phyloP scores from a whole-genome alignment of 1,140 invertebrate genomes.

The Semibalanus balanoides region DNA sequence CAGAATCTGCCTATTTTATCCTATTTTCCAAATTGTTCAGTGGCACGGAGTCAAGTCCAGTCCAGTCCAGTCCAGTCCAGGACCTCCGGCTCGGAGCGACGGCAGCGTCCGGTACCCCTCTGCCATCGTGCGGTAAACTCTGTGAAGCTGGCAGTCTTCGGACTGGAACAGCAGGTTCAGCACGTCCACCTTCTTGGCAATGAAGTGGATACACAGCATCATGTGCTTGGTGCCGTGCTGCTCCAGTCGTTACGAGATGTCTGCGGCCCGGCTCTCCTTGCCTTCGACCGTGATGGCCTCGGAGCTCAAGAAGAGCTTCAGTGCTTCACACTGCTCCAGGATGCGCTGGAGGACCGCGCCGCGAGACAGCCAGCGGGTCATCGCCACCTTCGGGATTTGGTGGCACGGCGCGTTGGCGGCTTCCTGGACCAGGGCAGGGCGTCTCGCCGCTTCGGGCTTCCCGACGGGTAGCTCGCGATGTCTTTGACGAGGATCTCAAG shows the following conservation, averaged over 20 bases:
- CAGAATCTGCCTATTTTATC: too few relatives aligned
- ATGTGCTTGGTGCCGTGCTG: conserved; percentile 11
- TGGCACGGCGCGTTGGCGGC: conserved; percentile 14
- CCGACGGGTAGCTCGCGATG: not conserved
- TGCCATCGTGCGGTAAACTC: conserved; percentile 4
- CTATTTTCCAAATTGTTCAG: too few relatives aligned
- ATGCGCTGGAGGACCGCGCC: conserved; percentile 26
- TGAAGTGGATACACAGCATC: conserved; percentile 6
- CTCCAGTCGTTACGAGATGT: conserved; percentile 9
- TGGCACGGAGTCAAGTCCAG: not conserved
- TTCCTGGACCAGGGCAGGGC: not conserved
- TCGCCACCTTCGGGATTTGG: conserved; percentile 26
- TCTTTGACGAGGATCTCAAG: not conserved
- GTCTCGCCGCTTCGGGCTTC: not conserved
- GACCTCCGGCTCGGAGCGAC: not conserved
- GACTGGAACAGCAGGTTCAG: conserved; percentile 11
- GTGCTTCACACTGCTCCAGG: conserved; percentile 26
- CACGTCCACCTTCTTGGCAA: conserved; percentile 11
- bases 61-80: too few relatives aligned
- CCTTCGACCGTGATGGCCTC: conserved; percentile 8
- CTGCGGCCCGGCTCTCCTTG: conserved; percentile 9
- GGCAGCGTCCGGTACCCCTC: too few relatives aligned
- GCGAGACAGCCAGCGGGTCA: conserved; percentile 30
- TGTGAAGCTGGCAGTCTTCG: conserved; percentile 8
- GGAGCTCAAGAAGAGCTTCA: conserved; percentile 26